Evolutionary conservation across 92 coral and sea anemone genomes (phyloP).

Genomic region (Chrysogorgia sp.): DNA sequence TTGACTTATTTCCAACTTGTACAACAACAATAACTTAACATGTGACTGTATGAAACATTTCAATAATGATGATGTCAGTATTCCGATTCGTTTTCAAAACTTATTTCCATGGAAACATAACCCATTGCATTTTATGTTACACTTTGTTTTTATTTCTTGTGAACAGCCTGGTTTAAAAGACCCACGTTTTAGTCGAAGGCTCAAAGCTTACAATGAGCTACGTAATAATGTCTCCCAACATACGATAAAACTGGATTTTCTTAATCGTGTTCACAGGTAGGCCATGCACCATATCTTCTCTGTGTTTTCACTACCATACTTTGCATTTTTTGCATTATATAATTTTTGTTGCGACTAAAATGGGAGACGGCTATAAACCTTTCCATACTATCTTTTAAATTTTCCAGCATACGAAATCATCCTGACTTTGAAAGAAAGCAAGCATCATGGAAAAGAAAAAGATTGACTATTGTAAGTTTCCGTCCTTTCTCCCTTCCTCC

Average conservation of each 20-base stretch:
- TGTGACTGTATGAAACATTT: too few relatives aligned
- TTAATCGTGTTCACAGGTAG: conserved; percentile 86
- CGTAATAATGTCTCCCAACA: conserved; percentile 94
- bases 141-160: conserved; percentile 1
- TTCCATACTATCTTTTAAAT: too few relatives aligned
- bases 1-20: too few relatives aligned
- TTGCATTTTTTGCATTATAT: too few relatives aligned
- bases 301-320: too few relatives aligned
- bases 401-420: conserved; percentile 73
- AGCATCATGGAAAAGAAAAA: conserved; percentile 74
- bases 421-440: conserved; percentile 84
- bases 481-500: too few relatives aligned
- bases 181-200: conserved; percentile 91
- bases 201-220: conserved; percentile 95
- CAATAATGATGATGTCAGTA: too few relatives aligned
- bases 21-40: too few relatives aligned
- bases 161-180: conserved; percentile 91
- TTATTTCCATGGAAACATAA: not conserved
- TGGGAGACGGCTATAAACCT: too few relatives aligned
- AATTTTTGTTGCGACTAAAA: not conserved
- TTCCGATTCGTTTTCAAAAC: not conserved
- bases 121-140: not conserved
- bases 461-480: conserved; percentile 75
- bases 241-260: conserved; percentile 89
- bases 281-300: too few relatives aligned